These are phyloP conservation scores for Diplolepis rosae DNA, from an alignment of 2,888 invertebrate species.

Conservation along the genomic window DNA sequence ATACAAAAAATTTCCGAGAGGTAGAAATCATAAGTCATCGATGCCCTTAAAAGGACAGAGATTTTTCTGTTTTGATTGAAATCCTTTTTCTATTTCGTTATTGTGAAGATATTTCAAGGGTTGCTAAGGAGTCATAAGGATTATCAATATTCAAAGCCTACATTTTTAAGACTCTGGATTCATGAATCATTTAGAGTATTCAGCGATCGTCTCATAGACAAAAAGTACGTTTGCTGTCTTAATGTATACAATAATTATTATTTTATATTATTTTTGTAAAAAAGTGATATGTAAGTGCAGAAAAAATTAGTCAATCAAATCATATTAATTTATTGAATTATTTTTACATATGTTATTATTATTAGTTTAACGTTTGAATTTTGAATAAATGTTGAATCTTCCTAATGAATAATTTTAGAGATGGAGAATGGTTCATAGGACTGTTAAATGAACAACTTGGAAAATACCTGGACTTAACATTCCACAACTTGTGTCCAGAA, in stretches of 20 bases:
- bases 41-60: too few species aligned
- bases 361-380: too few species aligned
- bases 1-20: too few species aligned
- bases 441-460: slow-evolving; percentile 85
- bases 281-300: too few species aligned
- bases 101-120: slow-evolving; percentile 82
- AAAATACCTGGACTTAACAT: slow-evolving; percentile 86
- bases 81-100: too few species aligned
- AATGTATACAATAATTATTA: too few species aligned
- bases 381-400: background rate
- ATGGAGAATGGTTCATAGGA: slow-evolving; percentile 84
- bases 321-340: too few species aligned
- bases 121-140: slow-evolving; percentile 85
- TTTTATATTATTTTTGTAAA: too few species aligned
- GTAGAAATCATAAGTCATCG: too few species aligned
- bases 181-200: slow-evolving; percentile 92
- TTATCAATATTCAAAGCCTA: slow-evolving; percentile 82
- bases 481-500: slow-evolving; percentile 85
- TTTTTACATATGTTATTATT: too few species aligned
- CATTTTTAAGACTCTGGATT: slow-evolving; percentile 87
- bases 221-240: slow-evolving; percentile 78
- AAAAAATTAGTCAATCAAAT: too few species aligned
- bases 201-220: slow-evolving; percentile 87
- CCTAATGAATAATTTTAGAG: slow-evolving; percentile 73
- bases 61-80: slow-evolving; percentile 30